Conservation (phyloP, 2,797 vertebrate species). For the Girardinus metallicus region DNA sequence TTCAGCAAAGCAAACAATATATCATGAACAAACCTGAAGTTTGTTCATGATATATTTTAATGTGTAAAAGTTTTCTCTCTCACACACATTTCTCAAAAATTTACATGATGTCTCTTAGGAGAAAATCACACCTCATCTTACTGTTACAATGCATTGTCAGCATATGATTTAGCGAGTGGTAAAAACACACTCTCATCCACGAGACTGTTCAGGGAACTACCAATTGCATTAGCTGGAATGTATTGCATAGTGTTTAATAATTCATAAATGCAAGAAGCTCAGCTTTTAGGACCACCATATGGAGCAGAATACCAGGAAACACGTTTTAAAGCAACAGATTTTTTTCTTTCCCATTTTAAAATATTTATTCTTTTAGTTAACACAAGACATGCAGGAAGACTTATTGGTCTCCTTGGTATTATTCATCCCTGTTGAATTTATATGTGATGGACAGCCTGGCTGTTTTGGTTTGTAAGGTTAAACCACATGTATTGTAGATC, state of each 20-base stretch:
- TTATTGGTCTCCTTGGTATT: background rate
- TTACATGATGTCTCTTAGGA: background rate
- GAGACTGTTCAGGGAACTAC: background rate
- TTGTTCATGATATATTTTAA: background rate
- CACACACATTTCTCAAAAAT: background rate
- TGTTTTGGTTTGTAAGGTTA: conserved; percentile 47
- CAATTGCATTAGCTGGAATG: background rate
- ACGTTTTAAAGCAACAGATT: background rate
- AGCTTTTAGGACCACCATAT: background rate
- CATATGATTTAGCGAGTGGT: background rate
- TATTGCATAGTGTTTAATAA: background rate
- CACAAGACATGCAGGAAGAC: conserved; percentile 1
- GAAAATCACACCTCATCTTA: background rate
- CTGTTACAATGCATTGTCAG: background rate
- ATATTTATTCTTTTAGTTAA: background rate
- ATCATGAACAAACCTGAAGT: conserved; percentile 13
- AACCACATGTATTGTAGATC: conserved; percentile 23
- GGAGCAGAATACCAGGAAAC: background rate
- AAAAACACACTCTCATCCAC: background rate
- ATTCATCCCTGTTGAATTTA: conserved; percentile 18
- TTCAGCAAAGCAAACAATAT: no score
- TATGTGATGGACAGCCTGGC: conserved; percentile 24
- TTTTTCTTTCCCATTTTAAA: background rate
- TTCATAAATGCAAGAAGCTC: background rate
- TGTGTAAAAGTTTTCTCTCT: background rate